Conservation (phyloP, 2,113 vertebrate species). For the Clinocottus analis region DNA sequence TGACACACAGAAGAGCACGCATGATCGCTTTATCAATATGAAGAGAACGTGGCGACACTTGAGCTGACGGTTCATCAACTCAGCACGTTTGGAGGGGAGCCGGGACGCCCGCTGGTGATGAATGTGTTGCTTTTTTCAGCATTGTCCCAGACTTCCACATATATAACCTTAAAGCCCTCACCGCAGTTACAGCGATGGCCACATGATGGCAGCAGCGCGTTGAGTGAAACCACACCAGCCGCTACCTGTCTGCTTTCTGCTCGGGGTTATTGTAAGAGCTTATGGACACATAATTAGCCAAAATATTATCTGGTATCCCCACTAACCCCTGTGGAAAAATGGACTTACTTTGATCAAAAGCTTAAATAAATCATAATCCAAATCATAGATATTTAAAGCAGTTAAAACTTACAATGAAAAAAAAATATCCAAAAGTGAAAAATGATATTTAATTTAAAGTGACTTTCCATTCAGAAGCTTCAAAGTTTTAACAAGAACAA, state of each 20-base stretch:
- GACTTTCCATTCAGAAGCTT: too few species aligned
- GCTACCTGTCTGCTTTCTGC: slow-evolving; percentile 12
- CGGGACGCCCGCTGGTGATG: slow-evolving; percentile 60
- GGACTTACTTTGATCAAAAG: neutral
- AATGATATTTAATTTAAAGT: neutral
- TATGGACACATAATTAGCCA: neutral
- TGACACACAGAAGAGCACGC: slow-evolving; percentile 60
- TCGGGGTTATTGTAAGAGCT: neutral
- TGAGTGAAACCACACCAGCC: slow-evolving; percentile 18
- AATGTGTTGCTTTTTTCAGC: slow-evolving; percentile 70
- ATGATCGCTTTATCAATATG: slow-evolving; percentile 79
- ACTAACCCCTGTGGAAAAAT: neutral
- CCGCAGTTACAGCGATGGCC: slow-evolving; percentile 33
- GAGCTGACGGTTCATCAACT: slow-evolving; percentile 75
- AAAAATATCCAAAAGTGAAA: neutral
- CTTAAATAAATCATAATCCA: neutral
- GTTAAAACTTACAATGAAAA: too few species aligned
- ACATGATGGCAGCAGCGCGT: slow-evolving; percentile 76
- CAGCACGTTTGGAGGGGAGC: slow-evolving; percentile 49
- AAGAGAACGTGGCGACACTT: slow-evolving; percentile 71
- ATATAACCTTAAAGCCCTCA: neutral
- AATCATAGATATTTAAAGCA: neutral
- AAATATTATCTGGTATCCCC: neutral
- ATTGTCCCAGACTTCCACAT: slow-evolving; percentile 6
- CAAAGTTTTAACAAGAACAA: too few species aligned